A percentile compares a stretch with the other conserved stretches of the same genome.
These are phyloP conservation scores for Rana temporaria DNA, from an alignment of 2,113 vertebrate genomes.

Conservation along the genomic window DNA sequence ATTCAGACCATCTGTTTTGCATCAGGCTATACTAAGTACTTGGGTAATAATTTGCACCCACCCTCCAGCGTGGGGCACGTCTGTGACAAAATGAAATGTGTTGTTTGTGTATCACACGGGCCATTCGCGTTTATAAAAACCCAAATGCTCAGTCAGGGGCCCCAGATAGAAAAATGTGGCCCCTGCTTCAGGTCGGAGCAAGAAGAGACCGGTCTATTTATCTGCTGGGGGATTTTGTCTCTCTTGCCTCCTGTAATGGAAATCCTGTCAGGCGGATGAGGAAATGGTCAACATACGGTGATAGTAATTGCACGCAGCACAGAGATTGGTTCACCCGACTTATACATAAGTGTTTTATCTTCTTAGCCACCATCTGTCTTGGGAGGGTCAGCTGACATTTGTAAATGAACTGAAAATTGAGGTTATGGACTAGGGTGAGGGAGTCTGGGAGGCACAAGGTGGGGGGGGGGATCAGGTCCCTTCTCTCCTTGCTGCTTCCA, in stretches of 20 bases:
- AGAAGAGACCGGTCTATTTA: background rate
- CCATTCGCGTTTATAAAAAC: too few relatives aligned
- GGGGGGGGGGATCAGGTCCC: background rate
- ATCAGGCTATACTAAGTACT: too few relatives aligned
- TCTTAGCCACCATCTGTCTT: constrained; percentile 19
- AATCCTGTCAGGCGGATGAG: constrained; percentile 5
- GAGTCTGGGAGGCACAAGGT: background rate
- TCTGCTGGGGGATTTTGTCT: background rate
- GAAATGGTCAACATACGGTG: background rate
- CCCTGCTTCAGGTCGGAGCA: background rate
- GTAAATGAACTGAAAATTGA: background rate
- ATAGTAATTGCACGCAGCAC: background rate
- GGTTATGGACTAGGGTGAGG: background rate
- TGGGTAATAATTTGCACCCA: too few relatives aligned
- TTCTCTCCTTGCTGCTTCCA: too few relatives aligned
- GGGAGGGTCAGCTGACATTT: constrained; percentile 5
- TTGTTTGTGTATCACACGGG: too few relatives aligned
- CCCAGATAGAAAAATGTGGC: too few relatives aligned
- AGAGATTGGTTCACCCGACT: background rate
- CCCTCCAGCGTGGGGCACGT: too few relatives aligned
- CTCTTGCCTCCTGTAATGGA: background rate
- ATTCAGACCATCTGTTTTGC: too few relatives aligned
- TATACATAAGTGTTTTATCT: constrained; percentile 32
- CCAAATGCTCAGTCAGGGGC: too few relatives aligned
- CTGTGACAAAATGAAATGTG: too few relatives aligned